Evolutionary conservation across 2,113 vertebrate species (phyloP), one percentile per base, ranked within the genome.

Genomic region (Emberiza fucata): DNA sequence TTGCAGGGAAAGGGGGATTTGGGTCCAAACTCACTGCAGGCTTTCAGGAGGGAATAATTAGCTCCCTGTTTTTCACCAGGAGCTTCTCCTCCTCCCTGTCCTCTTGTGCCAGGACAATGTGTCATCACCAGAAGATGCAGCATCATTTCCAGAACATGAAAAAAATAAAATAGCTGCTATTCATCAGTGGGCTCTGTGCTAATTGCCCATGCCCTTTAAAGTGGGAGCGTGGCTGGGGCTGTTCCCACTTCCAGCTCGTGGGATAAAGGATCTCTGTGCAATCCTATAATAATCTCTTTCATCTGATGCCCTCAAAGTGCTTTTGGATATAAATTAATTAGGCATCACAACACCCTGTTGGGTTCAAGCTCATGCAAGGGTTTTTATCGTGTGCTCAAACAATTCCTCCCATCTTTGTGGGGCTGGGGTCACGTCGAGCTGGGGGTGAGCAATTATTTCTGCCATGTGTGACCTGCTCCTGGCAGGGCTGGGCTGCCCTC

Each of bases 321-420:
- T 95, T 77, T 90, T 80, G 94, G 91, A 94, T 91, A 54, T 35
- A 45, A 92, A 96, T 94, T 94, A 95, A 96, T 95, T 80, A 96
- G 92, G 47, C 51, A 73, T 90, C 93, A 40, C 85, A 90, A 81
- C 81, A 63, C 90, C 79, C 87, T 50, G 19, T 44, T 63, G 90
- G 71, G 94, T 59, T 91, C 60, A 47, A 65, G 56, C 90, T 94
- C 90, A 61, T 59, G 19, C 63, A 3, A 61, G 78, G 66, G 63
- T 73, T 92, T 82, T 83, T 63, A 93, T 71, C 22, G 4, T 20
- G 24, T 7, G 42, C 63, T 94, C 85, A 70, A 73, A 86, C 35
- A 73, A 35, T 44, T 44, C 71, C 7, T 9, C 0, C 9, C 71
- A 13, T 54, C 47, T 66, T 63, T 60, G 71, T 7, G 23, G 44